A percentile compares a stretch with the other conserved stretches of the same genome.
These are phyloP conservation scores for Danio choprae DNA, from an alignment of 2,797 vertebrate species.

Conservation along the genomic window DNA sequence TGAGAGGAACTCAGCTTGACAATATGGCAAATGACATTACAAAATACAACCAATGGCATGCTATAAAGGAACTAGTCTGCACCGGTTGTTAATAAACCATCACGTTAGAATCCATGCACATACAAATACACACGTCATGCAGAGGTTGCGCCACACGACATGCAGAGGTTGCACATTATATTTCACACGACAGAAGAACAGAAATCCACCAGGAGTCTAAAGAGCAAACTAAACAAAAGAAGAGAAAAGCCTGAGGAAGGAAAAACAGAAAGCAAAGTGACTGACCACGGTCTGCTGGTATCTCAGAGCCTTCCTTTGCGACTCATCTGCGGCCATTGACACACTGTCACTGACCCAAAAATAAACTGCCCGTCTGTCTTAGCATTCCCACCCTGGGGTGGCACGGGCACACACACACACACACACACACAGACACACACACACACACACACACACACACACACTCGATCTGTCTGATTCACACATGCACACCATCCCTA, in stretches of 20 bases:
- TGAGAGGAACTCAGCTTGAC: neutral
- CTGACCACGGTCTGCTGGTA: conserved; percentile 80
- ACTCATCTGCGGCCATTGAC: conserved; percentile 90
- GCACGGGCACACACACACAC: conserved; percentile 61
- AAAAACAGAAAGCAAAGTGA: conserved; percentile 16
- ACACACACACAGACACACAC: conserved; percentile 40
- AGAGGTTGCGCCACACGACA: conserved; percentile 41
- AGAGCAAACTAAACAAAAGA: conserved; percentile 13
- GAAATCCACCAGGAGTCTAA: conserved; percentile 5
- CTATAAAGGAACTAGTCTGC: no score
- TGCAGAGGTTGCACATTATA: conserved; percentile 33
- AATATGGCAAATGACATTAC: no score
- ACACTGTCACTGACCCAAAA: conserved; percentile 85
- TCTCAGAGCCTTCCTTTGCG: conserved; percentile 86
- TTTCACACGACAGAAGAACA: conserved; percentile 17
- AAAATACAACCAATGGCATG: no score
- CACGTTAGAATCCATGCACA: neutral
- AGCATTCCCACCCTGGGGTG: conserved; percentile 71
- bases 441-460: conserved; percentile 54
- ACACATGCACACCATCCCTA: conserved; percentile 23
- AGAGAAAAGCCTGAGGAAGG: neutral
- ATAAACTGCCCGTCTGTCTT: conserved; percentile 71
- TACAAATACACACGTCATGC: conserved; percentile 41
- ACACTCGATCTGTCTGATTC: conserved; percentile 18
- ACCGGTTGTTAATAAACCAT: no score